Conservation (phyloP, 2,888 invertebrate genomes). For the Hypolimnas misippus region DNA sequence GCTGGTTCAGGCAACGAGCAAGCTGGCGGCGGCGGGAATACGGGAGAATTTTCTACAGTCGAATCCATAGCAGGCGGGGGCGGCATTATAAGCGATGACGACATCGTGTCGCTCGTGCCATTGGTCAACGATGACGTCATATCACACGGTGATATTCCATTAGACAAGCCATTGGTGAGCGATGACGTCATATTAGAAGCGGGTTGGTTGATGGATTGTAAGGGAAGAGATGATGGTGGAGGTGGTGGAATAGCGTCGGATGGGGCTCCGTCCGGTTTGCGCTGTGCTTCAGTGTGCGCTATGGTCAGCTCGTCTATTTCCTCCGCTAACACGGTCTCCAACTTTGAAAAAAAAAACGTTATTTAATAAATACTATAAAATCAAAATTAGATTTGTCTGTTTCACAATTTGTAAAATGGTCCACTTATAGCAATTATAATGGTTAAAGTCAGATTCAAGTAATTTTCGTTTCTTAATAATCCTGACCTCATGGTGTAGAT, state of each 20-base stretch:
- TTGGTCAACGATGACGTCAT: constrained; percentile 43
- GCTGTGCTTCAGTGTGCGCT: constrained; percentile 66
- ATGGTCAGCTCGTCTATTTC: constrained; percentile 75
- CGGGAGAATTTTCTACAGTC: constrained; percentile 56
- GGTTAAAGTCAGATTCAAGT: no score
- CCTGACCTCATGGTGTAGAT: constrained; percentile 90
- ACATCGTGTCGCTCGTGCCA: constrained; percentile 47
- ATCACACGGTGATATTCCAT: constrained; percentile 47
- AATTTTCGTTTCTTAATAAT: neutral
- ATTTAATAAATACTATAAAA: no score
- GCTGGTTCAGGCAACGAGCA: constrained; percentile 89
- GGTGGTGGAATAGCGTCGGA: constrained; percentile 73
- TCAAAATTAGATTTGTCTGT: no score
- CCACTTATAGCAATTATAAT: no score
- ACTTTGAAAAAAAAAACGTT: constrained; percentile 48
- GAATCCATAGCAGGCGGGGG: constrained; percentile 60
- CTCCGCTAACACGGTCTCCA: constrained; percentile 75
- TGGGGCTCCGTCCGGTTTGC: constrained; percentile 77
- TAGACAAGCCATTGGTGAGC: constrained; percentile 44
- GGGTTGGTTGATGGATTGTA: constrained; percentile 59
- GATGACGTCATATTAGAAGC: constrained; percentile 57
- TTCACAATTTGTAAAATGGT: no score
- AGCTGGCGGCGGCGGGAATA: constrained; percentile 76
- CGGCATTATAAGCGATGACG: constrained; percentile 60
- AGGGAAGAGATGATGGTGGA: constrained; percentile 61